Base-by-base conservation (phyloP, 92 coral and sea anemone species). In the Micromussa lordhowensis region DNA sequence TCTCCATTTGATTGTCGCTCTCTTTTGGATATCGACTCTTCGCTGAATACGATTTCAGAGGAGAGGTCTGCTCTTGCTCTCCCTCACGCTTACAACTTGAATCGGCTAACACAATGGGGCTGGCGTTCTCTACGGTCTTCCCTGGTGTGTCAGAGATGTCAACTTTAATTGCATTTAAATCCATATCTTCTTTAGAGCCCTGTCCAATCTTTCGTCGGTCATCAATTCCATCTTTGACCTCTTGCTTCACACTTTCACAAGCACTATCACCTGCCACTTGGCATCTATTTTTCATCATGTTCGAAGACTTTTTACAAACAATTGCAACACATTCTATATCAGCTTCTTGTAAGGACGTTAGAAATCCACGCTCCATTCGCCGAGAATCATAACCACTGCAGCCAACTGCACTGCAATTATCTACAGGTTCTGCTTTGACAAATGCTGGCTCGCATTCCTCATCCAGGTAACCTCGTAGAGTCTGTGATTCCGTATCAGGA, bases 401-500 rank as follows among this genome's bases (percentile, higher is more conserved):
- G 9, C 1, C 83, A 63, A 0, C 29, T n/a, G 28, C 77, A 6
- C 0, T 31, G 5, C 1, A 9, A 32, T 35, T 68, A 12, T 77
- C 68, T 13, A 14, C 4, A 22, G 30, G 16, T 24, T 44, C 68
- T 17, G n/a, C 10, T 26, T 68, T 77, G 29, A 16, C 17, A 34
- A 38, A 19, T 83, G 2, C 48, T 10, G 53, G 34, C 32, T 73
- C 81, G 9, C 57, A 26, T 5, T 35, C 89, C 26, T 86, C 63
- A 19, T 85, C 82, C 11, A 85, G 16, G 8, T 86, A 86, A 30
- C 82, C 53, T 64, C 54, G 83, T 48, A 86, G 1, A 36, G 83
- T 78, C 75, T 86, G 89, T 29, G 89, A 86, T 44, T 86, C 89
- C 31, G 89, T 31, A 19, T 86, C 89, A 44, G 89, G 83, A 77